Conservation (phyloP, 2,113 vertebrate species). For the Oenanthe melanoleuca region DNA sequence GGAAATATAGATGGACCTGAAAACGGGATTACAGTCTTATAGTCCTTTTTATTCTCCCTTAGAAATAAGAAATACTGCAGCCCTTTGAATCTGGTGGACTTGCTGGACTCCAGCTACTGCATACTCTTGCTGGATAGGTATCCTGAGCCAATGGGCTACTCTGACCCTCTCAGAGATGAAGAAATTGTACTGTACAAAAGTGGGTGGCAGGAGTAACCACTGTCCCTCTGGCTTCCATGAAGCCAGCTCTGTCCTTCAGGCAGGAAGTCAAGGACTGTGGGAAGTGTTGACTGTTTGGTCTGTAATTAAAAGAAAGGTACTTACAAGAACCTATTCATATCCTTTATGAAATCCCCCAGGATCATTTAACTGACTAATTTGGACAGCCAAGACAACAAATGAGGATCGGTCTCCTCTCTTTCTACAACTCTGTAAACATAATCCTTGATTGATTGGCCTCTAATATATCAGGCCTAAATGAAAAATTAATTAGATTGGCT, state of each 20-base stretch:
- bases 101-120: background rate
- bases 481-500: conserved; percentile 87
- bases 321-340: conserved; percentile 75
- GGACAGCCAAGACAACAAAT: conserved; percentile 78
- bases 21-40: background rate
- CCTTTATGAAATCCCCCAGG: conserved; percentile 74
- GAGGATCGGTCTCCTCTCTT: conserved; percentile 67
- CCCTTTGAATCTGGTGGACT: background rate
- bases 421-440: conserved; percentile 82
- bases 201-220: background rate
- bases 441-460: conserved; percentile 82
- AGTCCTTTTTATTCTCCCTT: background rate
- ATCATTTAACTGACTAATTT: conserved; percentile 78
- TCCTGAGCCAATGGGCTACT: background rate
- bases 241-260: conserved; percentile 50
- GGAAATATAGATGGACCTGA: accelerated
- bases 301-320: conserved; percentile 82
- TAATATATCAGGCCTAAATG: conserved; percentile 83
- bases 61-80: background rate
- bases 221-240: background rate
- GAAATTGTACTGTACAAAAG: background rate
- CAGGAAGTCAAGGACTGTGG: conserved; percentile 40
- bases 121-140: background rate
- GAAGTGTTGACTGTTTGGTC: conserved; percentile 62
- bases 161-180: background rate